phyloP scores from a whole-genome alignment of 2,797 vertebrate genomes.

The Scleropages formosus region DNA sequence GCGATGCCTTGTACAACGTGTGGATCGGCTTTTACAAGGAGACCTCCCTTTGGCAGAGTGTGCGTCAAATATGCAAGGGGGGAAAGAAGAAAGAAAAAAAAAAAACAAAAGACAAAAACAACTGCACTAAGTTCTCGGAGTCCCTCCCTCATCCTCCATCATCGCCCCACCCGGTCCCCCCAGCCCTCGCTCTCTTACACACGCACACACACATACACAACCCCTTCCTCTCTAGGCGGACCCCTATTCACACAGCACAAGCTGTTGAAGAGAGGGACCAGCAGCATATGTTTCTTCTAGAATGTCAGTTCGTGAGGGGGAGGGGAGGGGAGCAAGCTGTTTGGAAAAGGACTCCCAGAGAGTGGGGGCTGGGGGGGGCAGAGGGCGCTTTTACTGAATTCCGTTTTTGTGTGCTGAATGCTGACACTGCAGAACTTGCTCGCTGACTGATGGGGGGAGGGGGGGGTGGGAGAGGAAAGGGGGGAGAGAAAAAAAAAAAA shows the following conservation, averaged over 20 bases:
- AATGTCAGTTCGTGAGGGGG: slow-evolving; percentile 69
- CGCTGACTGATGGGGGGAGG: slow-evolving; percentile 64
- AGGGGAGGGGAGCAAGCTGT: slow-evolving; percentile 39
- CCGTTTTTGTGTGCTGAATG: slow-evolving; percentile 73
- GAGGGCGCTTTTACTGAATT: slow-evolving; percentile 71
- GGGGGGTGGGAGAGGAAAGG: too few species aligned
- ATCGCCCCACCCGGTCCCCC: background rate
- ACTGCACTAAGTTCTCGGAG: background rate
- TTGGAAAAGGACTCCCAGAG: slow-evolving; percentile 41
- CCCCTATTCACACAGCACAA: slow-evolving; percentile 65
- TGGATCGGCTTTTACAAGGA: too few species aligned
- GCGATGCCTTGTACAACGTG: too few species aligned
- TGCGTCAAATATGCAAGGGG: too few species aligned
- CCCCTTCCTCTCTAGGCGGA: slow-evolving; percentile 62
- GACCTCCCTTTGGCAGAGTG: too few species aligned
- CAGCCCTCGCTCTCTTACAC: background rate
- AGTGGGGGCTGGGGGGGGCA: slow-evolving; percentile 40
- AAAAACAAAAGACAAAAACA: too few species aligned
- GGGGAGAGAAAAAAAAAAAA: too few species aligned
- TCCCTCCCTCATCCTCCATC: background rate
- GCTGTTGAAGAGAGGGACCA: slow-evolving; percentile 71
- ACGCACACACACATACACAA: slow-evolving; percentile 30
- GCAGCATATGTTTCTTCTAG: slow-evolving; percentile 75
- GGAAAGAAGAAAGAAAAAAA: too few species aligned
- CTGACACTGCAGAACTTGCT: slow-evolving; percentile 75